phyloP scores from a whole-genome alignment of 2,888 invertebrate genomes.

The Disparrhopalites patrizii region DNA sequence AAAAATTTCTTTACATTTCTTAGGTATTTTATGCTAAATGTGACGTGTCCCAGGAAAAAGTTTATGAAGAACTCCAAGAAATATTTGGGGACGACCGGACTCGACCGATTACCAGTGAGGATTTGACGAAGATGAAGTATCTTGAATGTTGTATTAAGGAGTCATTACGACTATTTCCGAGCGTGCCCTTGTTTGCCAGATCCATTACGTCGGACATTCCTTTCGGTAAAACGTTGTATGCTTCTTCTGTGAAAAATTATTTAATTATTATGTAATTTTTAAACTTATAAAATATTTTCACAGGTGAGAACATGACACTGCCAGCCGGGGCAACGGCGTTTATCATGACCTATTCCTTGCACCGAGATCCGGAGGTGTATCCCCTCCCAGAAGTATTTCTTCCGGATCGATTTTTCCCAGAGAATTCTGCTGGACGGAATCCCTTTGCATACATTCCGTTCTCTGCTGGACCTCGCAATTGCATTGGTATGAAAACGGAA shows the following conservation, averaged over 20 bases:
- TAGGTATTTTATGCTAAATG: neutral
- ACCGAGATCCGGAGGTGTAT: slow-evolving; percentile 23
- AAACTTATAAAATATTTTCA: neutral
- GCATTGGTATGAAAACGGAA: slow-evolving; percentile 22
- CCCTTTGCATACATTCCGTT: slow-evolving; percentile 31
- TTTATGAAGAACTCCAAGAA: slow-evolving; percentile 54
- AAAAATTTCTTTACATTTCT: neutral
- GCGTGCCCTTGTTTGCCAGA: slow-evolving; percentile 52
- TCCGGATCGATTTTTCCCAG: slow-evolving; percentile 28
- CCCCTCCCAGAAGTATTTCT: slow-evolving; percentile 28
- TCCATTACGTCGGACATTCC: slow-evolving; percentile 49
- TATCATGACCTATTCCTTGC: slow-evolving; percentile 22
- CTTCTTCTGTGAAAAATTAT: neutral
- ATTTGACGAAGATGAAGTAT: slow-evolving; percentile 52
- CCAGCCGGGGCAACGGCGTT: slow-evolving; percentile 20
- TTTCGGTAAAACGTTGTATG: slow-evolving; percentile 42
- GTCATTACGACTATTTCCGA: slow-evolving; percentile 52
- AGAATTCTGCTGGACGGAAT: slow-evolving; percentile 19
- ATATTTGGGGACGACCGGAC: slow-evolving; percentile 53
- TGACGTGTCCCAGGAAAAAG: slow-evolving; percentile 47
- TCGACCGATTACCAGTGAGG: slow-evolving; percentile 53
- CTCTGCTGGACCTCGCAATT: slow-evolving; percentile 31
- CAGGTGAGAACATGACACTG: slow-evolving; percentile 9
- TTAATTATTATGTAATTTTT: neutral
- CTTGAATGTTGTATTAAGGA: slow-evolving; percentile 53